These are phyloP conservation scores for Gobiocypris rarus DNA, from an alignment of 2,113 vertebrate genomes.

Conservation along the genomic window DNA sequence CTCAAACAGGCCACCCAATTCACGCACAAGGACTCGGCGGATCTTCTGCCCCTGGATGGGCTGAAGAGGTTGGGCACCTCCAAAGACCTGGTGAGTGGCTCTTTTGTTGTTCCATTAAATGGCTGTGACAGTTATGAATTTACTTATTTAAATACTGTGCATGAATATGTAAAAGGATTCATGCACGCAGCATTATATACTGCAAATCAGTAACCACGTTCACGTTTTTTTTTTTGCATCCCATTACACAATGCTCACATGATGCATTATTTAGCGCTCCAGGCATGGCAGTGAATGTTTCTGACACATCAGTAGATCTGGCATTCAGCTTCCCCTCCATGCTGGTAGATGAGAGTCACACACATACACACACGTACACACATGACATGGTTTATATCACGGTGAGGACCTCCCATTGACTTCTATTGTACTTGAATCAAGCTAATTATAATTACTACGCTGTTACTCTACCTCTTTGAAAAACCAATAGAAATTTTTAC, in stretches of 20 bases:
- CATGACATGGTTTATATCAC: not conserved
- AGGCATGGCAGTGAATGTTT: slow-evolving; percentile 18
- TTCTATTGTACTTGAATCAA: slow-evolving; percentile 6
- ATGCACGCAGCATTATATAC: not conserved
- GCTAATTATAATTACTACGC: not conserved
- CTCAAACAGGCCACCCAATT: slow-evolving; percentile 95
- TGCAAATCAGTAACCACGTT: not conserved
- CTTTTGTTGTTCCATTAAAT: not conserved
- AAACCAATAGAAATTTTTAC: not conserved
- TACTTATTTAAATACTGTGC: not conserved
- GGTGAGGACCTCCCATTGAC: slow-evolving; percentile 1
- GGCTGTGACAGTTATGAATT: not conserved
- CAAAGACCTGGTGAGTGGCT: slow-evolving; percentile 91
- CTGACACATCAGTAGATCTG: slow-evolving; percentile 36
- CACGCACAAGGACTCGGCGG: slow-evolving; percentile 95
- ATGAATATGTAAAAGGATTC: not conserved
- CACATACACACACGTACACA: not conserved
- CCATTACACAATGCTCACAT: not conserved
- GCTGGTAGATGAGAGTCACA: slow-evolving; percentile 16
- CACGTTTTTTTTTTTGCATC: not conserved
- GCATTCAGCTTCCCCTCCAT: slow-evolving; percentile 3
- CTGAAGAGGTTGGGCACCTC: slow-evolving; percentile 92
- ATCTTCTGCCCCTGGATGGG: slow-evolving; percentile 93
- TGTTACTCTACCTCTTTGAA: not conserved
- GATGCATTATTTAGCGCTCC: slow-evolving; percentile 15